Percentiles rank a stretch among this genome's conserved stretches.
Evolutionary conservation across 2,888 invertebrate species (phyloP).

Genomic region (Myopa testacea): DNA sequence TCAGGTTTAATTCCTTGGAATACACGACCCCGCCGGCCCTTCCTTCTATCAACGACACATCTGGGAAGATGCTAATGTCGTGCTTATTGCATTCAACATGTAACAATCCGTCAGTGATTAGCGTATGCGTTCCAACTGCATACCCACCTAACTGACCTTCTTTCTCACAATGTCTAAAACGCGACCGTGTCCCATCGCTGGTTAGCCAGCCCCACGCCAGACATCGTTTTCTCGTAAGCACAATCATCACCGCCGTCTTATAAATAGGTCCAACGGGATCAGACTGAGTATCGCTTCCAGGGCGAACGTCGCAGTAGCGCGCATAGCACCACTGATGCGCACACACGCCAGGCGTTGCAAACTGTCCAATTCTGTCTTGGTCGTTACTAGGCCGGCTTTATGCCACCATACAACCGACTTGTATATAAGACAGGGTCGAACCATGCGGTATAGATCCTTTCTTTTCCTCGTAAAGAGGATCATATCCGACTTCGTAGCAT

Average conservation of each 20-base stretch:
- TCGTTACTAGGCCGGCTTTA: too few species aligned
- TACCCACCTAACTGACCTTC: background rate
- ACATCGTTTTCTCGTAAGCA: background rate
- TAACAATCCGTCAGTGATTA: background rate
- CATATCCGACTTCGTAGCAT: too few species aligned
- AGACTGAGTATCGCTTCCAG: too few species aligned
- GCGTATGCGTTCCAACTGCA: background rate
- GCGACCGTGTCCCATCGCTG: background rate
- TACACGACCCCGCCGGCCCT: slow-evolving; percentile 5
- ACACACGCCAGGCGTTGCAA: too few species aligned
- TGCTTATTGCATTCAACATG: background rate
- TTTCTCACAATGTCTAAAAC: background rate
- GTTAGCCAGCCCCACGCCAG: background rate
- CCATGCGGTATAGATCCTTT: too few species aligned
- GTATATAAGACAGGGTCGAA: too few species aligned
- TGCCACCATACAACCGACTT: too few species aligned
- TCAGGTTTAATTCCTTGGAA: slow-evolving; percentile 2
- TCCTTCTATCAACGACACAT: slow-evolving; percentile 21
- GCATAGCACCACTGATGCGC: too few species aligned
- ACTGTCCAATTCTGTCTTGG: too few species aligned
- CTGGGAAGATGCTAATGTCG: slow-evolving; percentile 24
- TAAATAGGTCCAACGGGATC: background rate
- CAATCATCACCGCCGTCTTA: background rate
- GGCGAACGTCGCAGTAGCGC: too few species aligned
- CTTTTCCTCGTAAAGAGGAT: too few species aligned